Conservation (phyloP, 1,140 invertebrate species). For the Phocides pigmalion region DNA sequence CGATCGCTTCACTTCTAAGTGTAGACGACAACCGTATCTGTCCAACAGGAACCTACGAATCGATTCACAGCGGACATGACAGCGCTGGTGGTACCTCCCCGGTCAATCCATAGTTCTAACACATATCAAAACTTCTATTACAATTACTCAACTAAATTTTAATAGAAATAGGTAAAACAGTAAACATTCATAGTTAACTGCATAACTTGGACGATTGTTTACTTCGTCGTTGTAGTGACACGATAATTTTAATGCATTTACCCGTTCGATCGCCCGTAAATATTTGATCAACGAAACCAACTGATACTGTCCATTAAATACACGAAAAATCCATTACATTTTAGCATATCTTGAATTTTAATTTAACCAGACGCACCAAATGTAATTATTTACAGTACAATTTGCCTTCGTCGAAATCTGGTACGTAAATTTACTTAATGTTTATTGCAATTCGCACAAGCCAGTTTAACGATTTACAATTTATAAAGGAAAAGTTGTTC, state of each 20-base stretch:
- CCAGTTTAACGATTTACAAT: conserved; percentile 1
- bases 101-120: too few species aligned
- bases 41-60: too few species aligned
- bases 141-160: neutral
- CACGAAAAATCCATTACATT: conserved; percentile 26
- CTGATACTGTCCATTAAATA: conserved; percentile 30
- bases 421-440: conserved; percentile 30
- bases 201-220: neutral
- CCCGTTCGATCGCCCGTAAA: neutral
- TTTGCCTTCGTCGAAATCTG: conserved; percentile 23
- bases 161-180: neutral
- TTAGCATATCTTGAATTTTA: conserved; percentile 30
- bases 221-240: neutral
- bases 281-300: conserved; percentile 25
- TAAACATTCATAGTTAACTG: too few species aligned
- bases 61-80: too few species aligned
- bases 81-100: too few species aligned
- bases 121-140: too few species aligned
- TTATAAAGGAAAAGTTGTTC: conserved; percentile 31
- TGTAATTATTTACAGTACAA: conserved; percentile 20
- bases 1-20: too few species aligned
- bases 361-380: conserved; percentile 21
- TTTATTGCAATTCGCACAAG: conserved; percentile 10
- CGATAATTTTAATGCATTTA: conserved; percentile 21
- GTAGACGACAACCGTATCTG: too few species aligned